Percentiles rank a stretch among this genome's conserved stretches.
These are phyloP conservation scores for Podarcis raffonei DNA, from an alignment of 2,113 vertebrate species.

Conservation along the genomic window DNA sequence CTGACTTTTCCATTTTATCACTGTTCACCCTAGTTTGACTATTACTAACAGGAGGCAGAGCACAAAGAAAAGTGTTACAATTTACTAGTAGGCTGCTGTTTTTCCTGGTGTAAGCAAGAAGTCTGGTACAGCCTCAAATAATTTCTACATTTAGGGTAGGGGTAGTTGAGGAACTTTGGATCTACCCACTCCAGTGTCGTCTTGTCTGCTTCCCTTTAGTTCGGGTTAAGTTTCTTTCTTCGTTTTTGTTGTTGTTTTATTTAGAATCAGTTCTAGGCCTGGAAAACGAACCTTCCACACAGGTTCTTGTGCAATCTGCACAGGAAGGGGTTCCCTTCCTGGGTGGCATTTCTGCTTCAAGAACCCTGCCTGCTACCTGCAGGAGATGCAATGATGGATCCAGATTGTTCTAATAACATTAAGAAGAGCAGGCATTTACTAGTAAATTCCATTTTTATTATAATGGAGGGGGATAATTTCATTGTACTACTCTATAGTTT, in stretches of 20 bases:
- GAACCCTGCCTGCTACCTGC: background rate
- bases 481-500: background rate
- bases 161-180: too few species aligned
- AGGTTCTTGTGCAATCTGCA: background rate
- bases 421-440: background rate
- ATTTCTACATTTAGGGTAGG: too few species aligned
- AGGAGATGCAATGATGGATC: background rate
- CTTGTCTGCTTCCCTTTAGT: background rate
- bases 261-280: background rate
- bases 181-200: background rate
- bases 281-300: background rate
- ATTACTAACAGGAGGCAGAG: too few species aligned
- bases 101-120: too few species aligned
- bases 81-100: too few species aligned
- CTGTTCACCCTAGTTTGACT: too few species aligned
- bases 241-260: background rate
- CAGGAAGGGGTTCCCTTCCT: background rate
- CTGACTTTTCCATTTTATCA: too few species aligned
- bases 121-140: too few species aligned
- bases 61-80: too few species aligned
- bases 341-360: background rate
- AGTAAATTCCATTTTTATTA: background rate
- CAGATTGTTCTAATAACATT: background rate
- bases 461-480: background rate
- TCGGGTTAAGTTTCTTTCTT: background rate